These are phyloP conservation scores for Stomorhina lunata DNA, from an alignment of 2,888 invertebrate species.

Conservation along the genomic window DNA sequence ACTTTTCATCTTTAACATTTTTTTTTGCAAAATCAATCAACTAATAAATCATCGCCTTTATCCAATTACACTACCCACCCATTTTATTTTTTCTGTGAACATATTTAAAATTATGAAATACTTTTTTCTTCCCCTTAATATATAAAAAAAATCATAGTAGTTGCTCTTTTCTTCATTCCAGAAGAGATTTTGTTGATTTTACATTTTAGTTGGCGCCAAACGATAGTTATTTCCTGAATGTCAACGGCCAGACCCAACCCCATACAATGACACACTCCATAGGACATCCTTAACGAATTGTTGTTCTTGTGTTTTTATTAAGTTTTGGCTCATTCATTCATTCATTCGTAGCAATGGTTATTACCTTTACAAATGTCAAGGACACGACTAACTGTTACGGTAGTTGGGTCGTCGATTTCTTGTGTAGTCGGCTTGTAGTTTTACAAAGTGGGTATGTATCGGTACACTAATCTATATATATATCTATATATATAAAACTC, in stretches of 20 bases:
- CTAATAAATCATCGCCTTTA: conserved; percentile 16
- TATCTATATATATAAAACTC: neutral
- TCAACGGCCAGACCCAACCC: neutral
- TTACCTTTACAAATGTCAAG: conserved; percentile 48
- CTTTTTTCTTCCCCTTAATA: no score
- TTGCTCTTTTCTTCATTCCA: neutral
- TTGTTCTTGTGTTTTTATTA: neutral
- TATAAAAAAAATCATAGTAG: no score
- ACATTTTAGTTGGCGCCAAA: conserved; percentile 44
- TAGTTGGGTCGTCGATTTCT: neutral
- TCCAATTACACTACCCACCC: neutral
- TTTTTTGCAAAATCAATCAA: neutral
- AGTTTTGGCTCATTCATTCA: conserved; percentile 12
- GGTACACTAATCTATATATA: neutral
- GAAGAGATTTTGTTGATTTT: conserved; percentile 32
- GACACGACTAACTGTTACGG: neutral
- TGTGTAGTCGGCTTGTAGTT: neutral
- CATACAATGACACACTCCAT: neutral
- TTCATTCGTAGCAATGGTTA: no score
- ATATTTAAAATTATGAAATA: neutral
- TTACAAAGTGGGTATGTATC: neutral
- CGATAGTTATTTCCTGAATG: conserved; percentile 17
- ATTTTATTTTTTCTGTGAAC: neutral
- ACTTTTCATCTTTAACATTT: neutral
- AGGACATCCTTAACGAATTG: neutral